These are phyloP conservation scores for Sicus ferrugineus DNA, from an alignment of 2,888 invertebrate species.

Conservation along the genomic window DNA sequence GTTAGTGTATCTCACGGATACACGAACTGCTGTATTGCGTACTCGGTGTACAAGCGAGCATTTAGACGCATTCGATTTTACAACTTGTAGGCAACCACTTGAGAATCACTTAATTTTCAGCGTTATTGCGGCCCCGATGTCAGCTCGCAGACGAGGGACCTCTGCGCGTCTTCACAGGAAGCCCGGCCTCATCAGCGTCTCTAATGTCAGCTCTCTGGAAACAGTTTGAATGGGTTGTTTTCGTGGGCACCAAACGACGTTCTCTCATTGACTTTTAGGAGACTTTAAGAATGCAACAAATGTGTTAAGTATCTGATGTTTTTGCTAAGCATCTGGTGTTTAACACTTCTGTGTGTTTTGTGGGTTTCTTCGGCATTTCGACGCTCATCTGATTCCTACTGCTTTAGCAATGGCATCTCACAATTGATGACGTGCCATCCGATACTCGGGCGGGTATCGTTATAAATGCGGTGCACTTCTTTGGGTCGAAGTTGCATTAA, in stretches of 20 bases:
- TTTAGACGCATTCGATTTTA: not conserved
- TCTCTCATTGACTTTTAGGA: no score
- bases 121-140: not conserved
- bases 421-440: no score
- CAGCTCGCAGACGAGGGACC: not conserved
- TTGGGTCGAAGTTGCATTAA: no score
- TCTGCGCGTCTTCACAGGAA: not conserved
- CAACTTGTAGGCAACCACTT: conserved; percentile 2
- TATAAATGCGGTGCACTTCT: no score
- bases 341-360: no score
- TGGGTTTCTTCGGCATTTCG: no score
- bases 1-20: conserved; percentile 13
- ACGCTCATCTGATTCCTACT: no score
- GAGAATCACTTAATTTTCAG: conserved; percentile 12
- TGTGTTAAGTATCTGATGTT: no score
- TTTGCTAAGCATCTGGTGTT: no score
- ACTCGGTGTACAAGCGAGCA: not conserved
- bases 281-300: no score
- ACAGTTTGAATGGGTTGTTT: not conserved
- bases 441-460: no score
- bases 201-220: conserved; percentile 9
- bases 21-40: not conserved
- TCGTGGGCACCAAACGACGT: not conserved
- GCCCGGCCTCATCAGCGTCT: not conserved
- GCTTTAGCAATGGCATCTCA: no score